Conservation (phyloP, 2,113 vertebrate genomes). For the Pachycephala philippinensis region DNA sequence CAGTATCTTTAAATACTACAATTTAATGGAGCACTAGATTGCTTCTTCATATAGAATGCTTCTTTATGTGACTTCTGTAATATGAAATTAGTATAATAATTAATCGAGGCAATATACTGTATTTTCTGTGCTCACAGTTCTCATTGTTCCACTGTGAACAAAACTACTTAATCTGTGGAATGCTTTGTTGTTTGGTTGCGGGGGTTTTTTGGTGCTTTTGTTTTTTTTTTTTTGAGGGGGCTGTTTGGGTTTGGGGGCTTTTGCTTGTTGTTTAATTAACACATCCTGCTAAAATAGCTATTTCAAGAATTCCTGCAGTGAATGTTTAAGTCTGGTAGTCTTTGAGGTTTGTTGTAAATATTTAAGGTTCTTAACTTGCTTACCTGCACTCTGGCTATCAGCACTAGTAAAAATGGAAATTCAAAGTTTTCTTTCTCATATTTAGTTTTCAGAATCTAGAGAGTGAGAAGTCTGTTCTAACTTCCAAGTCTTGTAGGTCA, state of each 20-base stretch:
- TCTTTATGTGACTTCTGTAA: not conserved
- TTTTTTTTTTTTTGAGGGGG: not conserved
- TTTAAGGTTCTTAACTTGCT: not conserved
- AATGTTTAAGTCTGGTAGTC: not conserved
- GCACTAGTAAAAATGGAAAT: not conserved
- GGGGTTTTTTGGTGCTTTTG: fast-evolving
- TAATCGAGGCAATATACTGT: not conserved
- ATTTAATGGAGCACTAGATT: not conserved
- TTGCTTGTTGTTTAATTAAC: not conserved
- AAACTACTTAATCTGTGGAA: not conserved
- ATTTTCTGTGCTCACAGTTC: not conserved
- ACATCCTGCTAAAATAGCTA: not conserved
- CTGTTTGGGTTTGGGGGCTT: not conserved
- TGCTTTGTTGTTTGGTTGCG: not conserved
- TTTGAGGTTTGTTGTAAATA: not conserved
- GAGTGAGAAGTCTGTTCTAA: not conserved
- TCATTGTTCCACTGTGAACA: not conserved
- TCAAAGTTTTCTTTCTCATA: not conserved
- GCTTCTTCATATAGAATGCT: not conserved
- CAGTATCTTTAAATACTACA: not conserved
- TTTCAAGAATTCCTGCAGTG: not conserved
- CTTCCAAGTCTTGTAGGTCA: not conserved
- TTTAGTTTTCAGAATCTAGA: not conserved
- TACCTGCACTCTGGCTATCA: not conserved
- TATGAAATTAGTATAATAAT: not conserved